These are phyloP conservation scores for Balaeniceps rex DNA, from an alignment of 2,113 vertebrate species.

Conservation along the genomic window DNA sequence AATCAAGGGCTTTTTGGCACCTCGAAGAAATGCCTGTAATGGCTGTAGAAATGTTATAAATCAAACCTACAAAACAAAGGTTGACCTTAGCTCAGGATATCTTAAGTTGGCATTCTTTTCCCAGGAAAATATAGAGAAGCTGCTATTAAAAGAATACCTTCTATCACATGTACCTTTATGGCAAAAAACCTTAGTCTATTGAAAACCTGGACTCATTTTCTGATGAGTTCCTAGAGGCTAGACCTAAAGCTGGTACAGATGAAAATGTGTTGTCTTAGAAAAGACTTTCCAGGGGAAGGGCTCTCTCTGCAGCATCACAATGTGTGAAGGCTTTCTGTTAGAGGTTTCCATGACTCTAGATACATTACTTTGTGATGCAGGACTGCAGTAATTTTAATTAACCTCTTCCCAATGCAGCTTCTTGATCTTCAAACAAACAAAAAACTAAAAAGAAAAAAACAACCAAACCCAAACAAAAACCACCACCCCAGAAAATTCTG, in stretches of 20 bases:
- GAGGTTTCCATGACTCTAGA: neutral
- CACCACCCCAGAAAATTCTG: neutral
- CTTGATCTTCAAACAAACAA: neutral
- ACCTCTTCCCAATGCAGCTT: neutral
- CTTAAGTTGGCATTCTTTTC: neutral
- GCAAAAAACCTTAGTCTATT: neutral
- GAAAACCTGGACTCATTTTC: neutral
- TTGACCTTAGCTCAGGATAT: neutral
- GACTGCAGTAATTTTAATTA: neutral
- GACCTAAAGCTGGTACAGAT: neutral
- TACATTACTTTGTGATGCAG: neutral
- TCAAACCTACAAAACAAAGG: neutral
- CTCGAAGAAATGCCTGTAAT: neutral
- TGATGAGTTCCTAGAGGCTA: neutral
- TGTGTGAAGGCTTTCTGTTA: accelerated
- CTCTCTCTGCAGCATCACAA: neutral
- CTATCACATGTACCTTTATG: neutral
- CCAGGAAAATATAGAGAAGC: neutral
- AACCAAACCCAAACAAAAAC: neutral
- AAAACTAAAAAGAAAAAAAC: no score
- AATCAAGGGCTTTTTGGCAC: neutral
- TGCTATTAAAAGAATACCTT: neutral
- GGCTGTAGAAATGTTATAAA: neutral
- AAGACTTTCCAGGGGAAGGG: neutral
- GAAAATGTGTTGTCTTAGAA: neutral